Conservation (phyloP, 2,888 invertebrate species). For the Trichogramma evanescens region DNA sequence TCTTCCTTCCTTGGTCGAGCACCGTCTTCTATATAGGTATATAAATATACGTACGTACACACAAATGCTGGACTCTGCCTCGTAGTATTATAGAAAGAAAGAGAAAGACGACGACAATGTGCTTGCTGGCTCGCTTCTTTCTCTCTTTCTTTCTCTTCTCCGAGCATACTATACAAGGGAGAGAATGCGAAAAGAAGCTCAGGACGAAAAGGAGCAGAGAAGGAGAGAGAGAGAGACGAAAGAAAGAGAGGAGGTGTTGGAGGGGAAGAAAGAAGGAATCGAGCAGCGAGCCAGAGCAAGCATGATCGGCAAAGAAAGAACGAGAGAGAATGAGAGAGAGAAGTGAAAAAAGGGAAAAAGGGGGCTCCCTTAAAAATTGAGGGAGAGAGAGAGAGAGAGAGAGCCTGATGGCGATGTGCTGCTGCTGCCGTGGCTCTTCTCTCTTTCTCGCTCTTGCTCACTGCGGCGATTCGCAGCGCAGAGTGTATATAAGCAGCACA, state of each 20-base stretch:
- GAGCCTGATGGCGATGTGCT: neutral
- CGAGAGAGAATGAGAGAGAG: constrained; percentile 20
- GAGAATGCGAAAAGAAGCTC: constrained; percentile 11
- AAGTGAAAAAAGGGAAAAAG: constrained; percentile 35
- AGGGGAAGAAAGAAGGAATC: constrained; percentile 26
- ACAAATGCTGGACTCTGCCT: neutral
- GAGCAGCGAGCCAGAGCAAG: constrained; percentile 12
- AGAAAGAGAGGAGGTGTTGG: constrained; percentile 27
- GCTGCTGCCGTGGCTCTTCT: constrained; percentile 6
- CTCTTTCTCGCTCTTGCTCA: neutral
- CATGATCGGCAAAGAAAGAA: constrained; percentile 30
- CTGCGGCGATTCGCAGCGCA: neutral
- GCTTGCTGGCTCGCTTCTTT: no score
- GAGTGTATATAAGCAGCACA: neutral
- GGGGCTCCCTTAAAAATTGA: constrained; percentile 46
- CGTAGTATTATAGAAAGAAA: neutral
- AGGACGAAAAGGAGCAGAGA: constrained; percentile 1
- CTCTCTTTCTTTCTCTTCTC: no score
- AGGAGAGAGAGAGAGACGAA: constrained; percentile 16
- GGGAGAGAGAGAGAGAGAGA: constrained; percentile 24
- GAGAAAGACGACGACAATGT: neutral
- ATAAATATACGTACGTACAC: neutral
- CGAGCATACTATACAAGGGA: neutral
- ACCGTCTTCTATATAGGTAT: neutral
- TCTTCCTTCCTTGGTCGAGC: no score